Percentiles rank a stretch among this genome's conserved stretches.
phyloP scores from a whole-genome alignment of 92 coral and sea anemone species.

The Porites cylindrica region DNA sequence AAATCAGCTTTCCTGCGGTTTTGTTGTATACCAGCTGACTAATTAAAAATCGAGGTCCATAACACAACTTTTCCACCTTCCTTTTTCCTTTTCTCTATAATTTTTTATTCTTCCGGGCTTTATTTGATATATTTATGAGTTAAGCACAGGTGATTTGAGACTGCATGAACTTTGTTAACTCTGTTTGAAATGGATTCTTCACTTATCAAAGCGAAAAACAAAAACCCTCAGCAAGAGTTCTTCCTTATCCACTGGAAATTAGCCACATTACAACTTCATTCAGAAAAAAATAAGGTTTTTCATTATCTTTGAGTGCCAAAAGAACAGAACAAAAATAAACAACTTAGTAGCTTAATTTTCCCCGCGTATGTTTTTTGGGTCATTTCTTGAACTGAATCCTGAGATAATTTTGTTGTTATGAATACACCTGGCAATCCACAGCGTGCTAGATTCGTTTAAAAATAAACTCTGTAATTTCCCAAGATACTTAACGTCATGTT shows the following conservation, averaged over 20 bases:
- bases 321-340: neutral
- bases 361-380: neutral
- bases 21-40: constrained; percentile 15
- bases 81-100: neutral
- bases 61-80: neutral
- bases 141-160: neutral
- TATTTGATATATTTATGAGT: neutral
- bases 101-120: neutral
- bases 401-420: neutral
- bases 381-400: neutral
- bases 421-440: constrained; percentile 18
- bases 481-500: neutral
- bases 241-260: neutral
- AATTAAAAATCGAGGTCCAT: constrained; percentile 7
- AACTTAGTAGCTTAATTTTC: neutral
- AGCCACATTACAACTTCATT: neutral
- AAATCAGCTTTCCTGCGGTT: constrained; percentile 28
- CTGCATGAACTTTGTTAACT: neutral
- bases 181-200: neutral
- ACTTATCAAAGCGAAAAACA: neutral
- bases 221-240: constrained; percentile 2
- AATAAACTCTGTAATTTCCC: neutral
- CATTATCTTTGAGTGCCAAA: neutral
- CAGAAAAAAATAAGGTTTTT: neutral
- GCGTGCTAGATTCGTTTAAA: neutral